Conservation (phyloP, 2,113 vertebrate species). For the Neopipo cinnamomea region DNA sequence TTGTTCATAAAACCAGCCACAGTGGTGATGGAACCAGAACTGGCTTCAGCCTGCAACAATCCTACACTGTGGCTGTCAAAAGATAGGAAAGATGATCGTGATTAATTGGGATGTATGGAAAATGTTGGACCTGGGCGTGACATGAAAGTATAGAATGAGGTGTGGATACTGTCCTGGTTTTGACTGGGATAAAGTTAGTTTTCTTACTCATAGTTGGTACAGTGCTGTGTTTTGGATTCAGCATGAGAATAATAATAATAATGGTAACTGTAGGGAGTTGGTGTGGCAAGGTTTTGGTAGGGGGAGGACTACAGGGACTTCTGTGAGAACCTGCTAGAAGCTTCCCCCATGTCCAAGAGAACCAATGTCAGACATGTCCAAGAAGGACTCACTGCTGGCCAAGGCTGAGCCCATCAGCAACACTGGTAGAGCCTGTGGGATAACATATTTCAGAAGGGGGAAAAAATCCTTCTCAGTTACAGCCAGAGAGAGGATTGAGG, state of each 20-base stretch:
- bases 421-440: neutral
- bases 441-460: neutral
- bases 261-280: neutral
- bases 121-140: neutral
- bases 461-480: neutral
- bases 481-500: neutral
- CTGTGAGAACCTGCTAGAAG: neutral
- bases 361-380: neutral
- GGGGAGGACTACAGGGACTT: neutral
- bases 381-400: neutral
- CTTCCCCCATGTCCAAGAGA: neutral
- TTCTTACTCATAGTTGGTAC: neutral
- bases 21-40: neutral
- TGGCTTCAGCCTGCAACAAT: neutral
- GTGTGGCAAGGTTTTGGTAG: neutral
- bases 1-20: neutral
- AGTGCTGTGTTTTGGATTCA: neutral
- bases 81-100: fast-evolving
- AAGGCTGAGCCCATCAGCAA: neutral
- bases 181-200: neutral
- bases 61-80: neutral
- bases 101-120: neutral
- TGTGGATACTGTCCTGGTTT: neutral
- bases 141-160: neutral
- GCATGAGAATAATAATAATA: neutral